Base-by-base conservation (phyloP, 2,113 vertebrate species). In the Amazona vittata region DNA sequence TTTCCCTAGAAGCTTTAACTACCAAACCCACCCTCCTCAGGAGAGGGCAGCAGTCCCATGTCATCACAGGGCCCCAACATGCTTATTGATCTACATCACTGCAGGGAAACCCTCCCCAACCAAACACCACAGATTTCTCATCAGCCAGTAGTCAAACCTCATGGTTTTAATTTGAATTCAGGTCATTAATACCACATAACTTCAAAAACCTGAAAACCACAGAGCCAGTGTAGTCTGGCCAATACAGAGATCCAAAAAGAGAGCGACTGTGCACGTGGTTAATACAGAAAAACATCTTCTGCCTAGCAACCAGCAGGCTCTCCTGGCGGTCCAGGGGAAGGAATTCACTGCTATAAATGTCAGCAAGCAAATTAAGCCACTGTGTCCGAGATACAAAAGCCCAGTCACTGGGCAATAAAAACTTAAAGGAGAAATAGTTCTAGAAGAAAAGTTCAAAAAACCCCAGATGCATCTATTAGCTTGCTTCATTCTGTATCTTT, bases 301-400 rank as follows among this genome's bases (percentile, higher is more conserved):
- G 92, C 95, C 77, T 96, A 94, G 91, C 92, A 96, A 97, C 92
- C 86, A 79, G 78, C 83, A 87, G 62, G 92, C 75, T 68, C 81
- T 96, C 69, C 89, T 89, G 81, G 74, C 83, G 2, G 4, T 22
- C 80, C 4, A 65, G 31, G 89, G 77, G 62, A 91, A 94, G 89
- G 91, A 96, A 89, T 94, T 83, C 4, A 63, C 59, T 5, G 24
- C 75, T 87, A 85, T 10, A 96, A 95, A 94, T 96, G 81, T 91
- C 94, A 96, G 86, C 81, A 89, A 68, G 96, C 83, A 94, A 91
- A 94, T 94, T 53, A 79, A 93, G 83, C 77, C 80, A 86, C 89
- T 15, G 19, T 82, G 83, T 53, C 77, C n/a, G 8, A 89, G 37
- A 73, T 8, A 92, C 80, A 95, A 87, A 92, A 81, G 77, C 49